Evolutionary conservation across 2,888 invertebrate genomes (phyloP), one percentile per base, ranked within the genome.

Genomic region (Tanaodytes sp.): DNA sequence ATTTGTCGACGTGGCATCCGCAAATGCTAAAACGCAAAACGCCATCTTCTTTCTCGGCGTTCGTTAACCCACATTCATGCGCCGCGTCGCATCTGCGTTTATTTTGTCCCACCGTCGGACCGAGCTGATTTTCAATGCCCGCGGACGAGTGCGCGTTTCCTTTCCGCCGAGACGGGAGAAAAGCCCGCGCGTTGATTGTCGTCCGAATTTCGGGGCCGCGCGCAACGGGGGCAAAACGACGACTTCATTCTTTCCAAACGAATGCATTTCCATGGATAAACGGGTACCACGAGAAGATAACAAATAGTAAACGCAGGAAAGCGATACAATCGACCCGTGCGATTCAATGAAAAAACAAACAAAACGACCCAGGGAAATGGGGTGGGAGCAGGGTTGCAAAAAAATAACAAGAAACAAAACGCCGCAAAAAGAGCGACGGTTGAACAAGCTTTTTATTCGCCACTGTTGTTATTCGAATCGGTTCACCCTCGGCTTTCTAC

Each of bases 211-310:
- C 15, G 49, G 15, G n/a, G 33, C 49, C 33, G 23, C 46, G 37
- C 37, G 27, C 27, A 43, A 20, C 15, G 57, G 48, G 31, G 18
- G 43, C 37, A 31, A 45, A 67, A 51, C 36, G 49, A 37, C 36
- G 59, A 66, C 48, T 59, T 33, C 67, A 45, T 61, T 67, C 51
- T 57, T 61, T 68, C 61, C 68, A 58, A 58, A 46, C 45, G 52
- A 68, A 68, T 57, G 58, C 68, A 48, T 68, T n/a, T n/a, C n/a
- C n/a, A n/a, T n/a, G n/a, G n/a, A 37, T 54, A 59, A 68, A 58
- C 63, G 58, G 63, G 39, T 59, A 63, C 63, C 58, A 54, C 46
- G 68, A 62, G 58, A 54, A 68, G 63, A 69, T 69, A 69, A 69
- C 69, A 59, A 69, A 66, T 57, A 42, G 58, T 37, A 66, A 66